Conservation (phyloP, 2,113 vertebrate genomes). For the Pelvicachromis taeniatus region DNA sequence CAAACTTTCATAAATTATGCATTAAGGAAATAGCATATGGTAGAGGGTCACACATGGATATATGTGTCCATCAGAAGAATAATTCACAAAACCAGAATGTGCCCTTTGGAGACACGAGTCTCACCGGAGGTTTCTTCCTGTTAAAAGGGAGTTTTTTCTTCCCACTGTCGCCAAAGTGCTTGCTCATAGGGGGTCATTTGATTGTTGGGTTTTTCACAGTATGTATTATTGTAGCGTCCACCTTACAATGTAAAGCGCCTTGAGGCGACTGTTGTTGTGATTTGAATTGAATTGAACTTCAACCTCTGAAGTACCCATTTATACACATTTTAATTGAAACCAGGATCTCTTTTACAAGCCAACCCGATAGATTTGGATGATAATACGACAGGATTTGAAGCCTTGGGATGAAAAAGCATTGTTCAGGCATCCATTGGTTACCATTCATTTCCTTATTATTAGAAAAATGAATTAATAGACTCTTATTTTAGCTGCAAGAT, state of each 20-base stretch:
- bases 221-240: too few species aligned
- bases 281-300: too few species aligned
- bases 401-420: neutral
- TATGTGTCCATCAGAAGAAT: neutral
- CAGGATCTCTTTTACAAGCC: neutral
- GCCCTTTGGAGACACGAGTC: neutral
- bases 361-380: neutral
- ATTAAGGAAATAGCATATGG: neutral
- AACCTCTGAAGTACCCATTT: neutral
- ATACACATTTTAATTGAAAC: neutral
- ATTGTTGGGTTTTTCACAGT: too few species aligned
- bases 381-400: neutral
- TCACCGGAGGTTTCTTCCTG: too few species aligned
- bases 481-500: neutral
- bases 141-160: too few species aligned
- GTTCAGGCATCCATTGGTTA: neutral
- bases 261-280: too few species aligned
- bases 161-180: too few species aligned
- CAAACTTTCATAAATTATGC: neutral
- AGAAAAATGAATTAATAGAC: neutral
- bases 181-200: too few species aligned
- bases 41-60: neutral
- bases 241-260: too few species aligned
- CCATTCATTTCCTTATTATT: neutral
- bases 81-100: neutral